phyloP scores from a whole-genome alignment of 2,888 invertebrate genomes.

The Baccha elongata region DNA sequence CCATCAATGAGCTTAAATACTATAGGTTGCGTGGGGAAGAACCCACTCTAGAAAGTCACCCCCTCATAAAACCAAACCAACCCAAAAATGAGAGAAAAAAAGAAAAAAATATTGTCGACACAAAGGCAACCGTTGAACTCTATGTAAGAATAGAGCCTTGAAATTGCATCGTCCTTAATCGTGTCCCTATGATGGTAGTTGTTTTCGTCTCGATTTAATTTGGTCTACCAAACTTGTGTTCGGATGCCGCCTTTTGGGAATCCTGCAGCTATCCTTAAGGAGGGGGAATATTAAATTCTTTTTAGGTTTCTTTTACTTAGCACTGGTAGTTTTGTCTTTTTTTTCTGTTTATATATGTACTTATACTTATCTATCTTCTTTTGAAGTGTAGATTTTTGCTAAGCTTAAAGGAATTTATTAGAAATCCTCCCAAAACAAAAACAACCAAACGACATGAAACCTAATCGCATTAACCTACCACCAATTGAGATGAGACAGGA shows the following conservation, averaged over 20 bases:
- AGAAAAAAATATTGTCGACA: conserved; percentile 48
- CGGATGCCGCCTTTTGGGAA: conserved; percentile 26
- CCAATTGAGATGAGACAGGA: conserved; percentile 22
- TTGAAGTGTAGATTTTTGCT: conserved; percentile 61
- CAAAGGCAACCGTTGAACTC: conserved; percentile 49
- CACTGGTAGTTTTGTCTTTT: not conserved
- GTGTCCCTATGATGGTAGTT: conserved; percentile 21
- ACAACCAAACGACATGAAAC: conserved; percentile 45
- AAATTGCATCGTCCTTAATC: conserved; percentile 52
- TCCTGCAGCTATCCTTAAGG: conserved; percentile 7
- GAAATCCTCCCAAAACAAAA: conserved; percentile 22
- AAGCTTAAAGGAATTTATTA: conserved; percentile 60
- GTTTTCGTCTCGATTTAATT: conserved; percentile 29
- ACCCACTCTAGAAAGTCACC: conserved; percentile 1
- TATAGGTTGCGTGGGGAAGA: not conserved
- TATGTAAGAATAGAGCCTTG: conserved; percentile 44
- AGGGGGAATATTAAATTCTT: conserved; percentile 55
- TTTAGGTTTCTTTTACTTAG: conserved; percentile 24
- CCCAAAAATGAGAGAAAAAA: conserved; percentile 15
- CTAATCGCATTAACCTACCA: conserved; percentile 64
- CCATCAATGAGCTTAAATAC: conserved; percentile 60
- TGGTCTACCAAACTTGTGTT: conserved; percentile 32
- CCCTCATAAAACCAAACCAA: conserved; percentile 34
- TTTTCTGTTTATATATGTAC: not conserved
- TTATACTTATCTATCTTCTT: not conserved